These are phyloP conservation scores for Drosophila kikkawai DNA, from an alignment of 1,140 invertebrate genomes.

Conservation along the genomic window DNA sequence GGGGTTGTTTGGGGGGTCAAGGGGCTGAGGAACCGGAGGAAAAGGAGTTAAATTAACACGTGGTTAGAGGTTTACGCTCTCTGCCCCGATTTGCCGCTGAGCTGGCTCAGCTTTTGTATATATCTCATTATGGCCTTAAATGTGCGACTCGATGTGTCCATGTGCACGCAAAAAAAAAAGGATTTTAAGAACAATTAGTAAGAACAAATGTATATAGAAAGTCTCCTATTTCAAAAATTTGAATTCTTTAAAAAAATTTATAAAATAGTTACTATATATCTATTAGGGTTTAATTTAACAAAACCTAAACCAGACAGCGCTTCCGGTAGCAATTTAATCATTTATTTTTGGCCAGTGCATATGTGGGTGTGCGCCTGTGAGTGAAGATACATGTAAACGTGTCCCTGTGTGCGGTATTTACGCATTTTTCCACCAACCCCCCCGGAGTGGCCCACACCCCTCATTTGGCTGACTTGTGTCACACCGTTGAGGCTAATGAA, in stretches of 20 bases:
- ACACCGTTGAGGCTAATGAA: slow-evolving; percentile 81
- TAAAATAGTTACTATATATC: background rate
- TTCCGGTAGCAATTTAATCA: no score
- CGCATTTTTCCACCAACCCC: slow-evolving; percentile 59
- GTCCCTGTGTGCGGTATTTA: slow-evolving; percentile 72
- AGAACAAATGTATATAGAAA: background rate
- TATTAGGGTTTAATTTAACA: background rate
- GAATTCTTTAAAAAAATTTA: background rate
- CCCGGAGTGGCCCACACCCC: background rate
- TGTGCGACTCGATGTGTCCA: slow-evolving; percentile 48
- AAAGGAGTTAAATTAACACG: slow-evolving; percentile 81
- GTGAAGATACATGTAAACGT: slow-evolving; percentile 27
- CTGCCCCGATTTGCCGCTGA: slow-evolving; percentile 74
- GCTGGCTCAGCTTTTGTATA: slow-evolving; percentile 75
- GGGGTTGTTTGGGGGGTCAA: background rate
- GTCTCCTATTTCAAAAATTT: background rate
- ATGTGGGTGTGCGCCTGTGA: slow-evolving; percentile 22
- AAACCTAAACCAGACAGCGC: background rate
- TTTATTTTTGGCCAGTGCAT: slow-evolving; percentile 24
- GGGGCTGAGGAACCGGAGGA: background rate
- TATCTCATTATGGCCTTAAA: slow-evolving; percentile 78
- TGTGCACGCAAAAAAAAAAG: slow-evolving; percentile 8
- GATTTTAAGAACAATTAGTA: background rate
- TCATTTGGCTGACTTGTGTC: slow-evolving; percentile 63
- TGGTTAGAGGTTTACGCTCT: slow-evolving; percentile 77